A percentile compares a stretch with the other conserved stretches of the same genome.
Conservation (phyloP, 2,797 vertebrate genomes). For the Rhynchotus rufescens region DNA sequence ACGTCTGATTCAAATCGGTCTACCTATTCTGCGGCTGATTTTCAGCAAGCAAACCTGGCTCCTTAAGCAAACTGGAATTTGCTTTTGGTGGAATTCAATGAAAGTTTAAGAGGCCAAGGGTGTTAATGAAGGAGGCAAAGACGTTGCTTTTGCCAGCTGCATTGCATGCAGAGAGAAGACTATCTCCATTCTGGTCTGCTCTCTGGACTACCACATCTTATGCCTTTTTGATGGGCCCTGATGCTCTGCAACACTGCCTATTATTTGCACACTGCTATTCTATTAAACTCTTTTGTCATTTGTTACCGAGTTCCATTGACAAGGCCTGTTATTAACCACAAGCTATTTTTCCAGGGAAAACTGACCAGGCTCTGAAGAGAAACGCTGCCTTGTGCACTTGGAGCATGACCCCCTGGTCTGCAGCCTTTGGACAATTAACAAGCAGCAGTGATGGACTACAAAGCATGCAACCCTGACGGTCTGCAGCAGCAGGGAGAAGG, state of each 20-base stretch:
- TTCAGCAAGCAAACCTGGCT: background rate
- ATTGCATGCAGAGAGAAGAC: background rate
- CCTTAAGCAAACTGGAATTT: background rate
- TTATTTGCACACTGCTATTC: background rate
- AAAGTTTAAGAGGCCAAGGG: background rate
- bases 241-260: background rate
- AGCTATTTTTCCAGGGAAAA: background rate
- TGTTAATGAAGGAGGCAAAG: background rate
- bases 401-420: background rate
- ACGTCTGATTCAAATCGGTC: background rate
- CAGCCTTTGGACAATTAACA: background rate
- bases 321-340: background rate
- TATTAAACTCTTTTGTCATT: background rate
- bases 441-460: background rate
- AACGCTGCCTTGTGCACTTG: background rate
- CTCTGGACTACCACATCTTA: background rate
- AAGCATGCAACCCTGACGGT: background rate
- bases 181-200: background rate
- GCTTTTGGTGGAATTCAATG: background rate
- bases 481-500: background rate
- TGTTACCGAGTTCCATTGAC: background rate
- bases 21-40: background rate
- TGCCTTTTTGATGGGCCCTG: background rate
- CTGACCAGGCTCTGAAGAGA: background rate
- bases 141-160: background rate